phyloP scores from a whole-genome alignment of 2,888 invertebrate species.

The Parnassius glacialis region DNA sequence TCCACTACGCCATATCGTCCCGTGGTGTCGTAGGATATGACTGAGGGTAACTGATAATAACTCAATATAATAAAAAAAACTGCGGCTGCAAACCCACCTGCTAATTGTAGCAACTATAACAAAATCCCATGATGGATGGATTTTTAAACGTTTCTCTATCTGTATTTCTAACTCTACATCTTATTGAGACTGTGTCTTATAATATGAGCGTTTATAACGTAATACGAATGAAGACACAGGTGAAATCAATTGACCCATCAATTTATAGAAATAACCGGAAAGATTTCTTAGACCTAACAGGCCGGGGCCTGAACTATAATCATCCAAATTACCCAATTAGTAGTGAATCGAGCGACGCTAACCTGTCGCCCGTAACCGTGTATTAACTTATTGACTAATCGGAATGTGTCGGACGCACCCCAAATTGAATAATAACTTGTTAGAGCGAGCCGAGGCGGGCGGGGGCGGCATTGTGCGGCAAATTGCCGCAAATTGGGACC shows the following conservation, averaged over 20 bases:
- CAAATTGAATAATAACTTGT: slow-evolving; percentile 76
- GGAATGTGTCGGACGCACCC: slow-evolving; percentile 70
- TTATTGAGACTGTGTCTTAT: no score
- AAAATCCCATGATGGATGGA: no score
- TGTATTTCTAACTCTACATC: no score
- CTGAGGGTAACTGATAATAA: no score
- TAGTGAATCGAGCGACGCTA: slow-evolving; percentile 33
- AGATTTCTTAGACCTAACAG: slow-evolving; percentile 2
- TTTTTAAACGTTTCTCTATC: no score
- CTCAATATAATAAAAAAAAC: no score
- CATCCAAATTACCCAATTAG: slow-evolving; percentile 33
- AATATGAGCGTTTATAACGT: no score
- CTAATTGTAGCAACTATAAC: no score
- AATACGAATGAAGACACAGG: no score
- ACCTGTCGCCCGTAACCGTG: slow-evolving; percentile 54
- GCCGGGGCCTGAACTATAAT: slow-evolving; percentile 1
- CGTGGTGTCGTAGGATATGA: no score
- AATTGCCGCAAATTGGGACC: slow-evolving; percentile 76
- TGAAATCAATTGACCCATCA: not conserved
- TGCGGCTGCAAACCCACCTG: no score
- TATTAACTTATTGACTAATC: slow-evolving; percentile 70
- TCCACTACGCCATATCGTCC: no score
- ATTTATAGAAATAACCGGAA: not conserved
- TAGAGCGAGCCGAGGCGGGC: slow-evolving; percentile 48
- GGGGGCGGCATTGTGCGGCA: slow-evolving; percentile 62